Percentiles rank a stretch among this genome's conserved stretches.
Conservation (phyloP, 2,888 invertebrate species). For the Balanococcus diminutus region DNA sequence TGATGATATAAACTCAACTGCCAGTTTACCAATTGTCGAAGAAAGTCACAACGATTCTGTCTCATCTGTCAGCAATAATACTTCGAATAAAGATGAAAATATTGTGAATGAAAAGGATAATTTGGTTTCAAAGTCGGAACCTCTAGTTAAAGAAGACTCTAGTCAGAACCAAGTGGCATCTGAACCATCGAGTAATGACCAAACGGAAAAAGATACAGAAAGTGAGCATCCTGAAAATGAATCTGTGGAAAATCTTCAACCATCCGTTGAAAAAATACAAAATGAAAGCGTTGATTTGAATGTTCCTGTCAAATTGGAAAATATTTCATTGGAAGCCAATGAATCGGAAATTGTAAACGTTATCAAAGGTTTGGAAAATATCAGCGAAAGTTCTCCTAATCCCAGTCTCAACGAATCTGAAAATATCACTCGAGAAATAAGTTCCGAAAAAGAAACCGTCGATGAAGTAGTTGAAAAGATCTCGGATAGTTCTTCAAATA, state of each 20-base stretch:
- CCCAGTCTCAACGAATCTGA: neutral
- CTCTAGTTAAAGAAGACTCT: neutral
- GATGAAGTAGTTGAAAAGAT: neutral
- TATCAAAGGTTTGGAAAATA: neutral
- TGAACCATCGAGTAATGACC: neutral
- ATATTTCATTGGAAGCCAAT: neutral
- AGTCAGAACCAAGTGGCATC: neutral
- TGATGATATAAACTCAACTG: neutral
- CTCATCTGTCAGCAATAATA: too few relatives aligned
- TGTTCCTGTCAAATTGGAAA: neutral
- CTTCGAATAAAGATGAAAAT: neutral
- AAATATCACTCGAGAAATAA: neutral
- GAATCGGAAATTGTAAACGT: neutral
- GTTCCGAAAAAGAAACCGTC: neutral
- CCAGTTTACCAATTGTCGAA: neutral
- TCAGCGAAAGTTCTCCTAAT: neutral
- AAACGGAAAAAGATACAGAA: neutral
- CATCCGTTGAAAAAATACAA: neutral
- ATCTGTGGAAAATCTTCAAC: neutral
- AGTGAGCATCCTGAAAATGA: neutral
- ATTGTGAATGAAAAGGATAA: neutral
- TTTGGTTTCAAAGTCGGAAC: neutral
- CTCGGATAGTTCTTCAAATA: neutral
- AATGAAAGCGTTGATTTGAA: neutral
- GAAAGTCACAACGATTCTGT: neutral